Evolutionary conservation across 2,113 vertebrate genomes (phyloP).

Genomic region (Tringa solitaria): DNA sequence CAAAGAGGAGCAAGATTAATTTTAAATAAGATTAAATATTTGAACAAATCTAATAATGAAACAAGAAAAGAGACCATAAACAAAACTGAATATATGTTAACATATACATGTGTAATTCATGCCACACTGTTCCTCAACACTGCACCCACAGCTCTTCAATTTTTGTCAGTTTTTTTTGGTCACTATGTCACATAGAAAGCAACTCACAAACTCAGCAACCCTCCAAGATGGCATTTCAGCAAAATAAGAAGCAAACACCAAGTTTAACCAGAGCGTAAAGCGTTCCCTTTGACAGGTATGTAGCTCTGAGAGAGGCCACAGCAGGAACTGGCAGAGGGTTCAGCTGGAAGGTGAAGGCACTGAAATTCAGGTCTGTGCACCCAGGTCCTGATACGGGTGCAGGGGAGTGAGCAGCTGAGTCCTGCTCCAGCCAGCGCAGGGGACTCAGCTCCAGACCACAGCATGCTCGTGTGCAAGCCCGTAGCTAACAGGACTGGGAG

Average conservation of each 20-base stretch:
- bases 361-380: neutral
- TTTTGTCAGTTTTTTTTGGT: neutral
- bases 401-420: neutral
- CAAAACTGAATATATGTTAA: neutral
- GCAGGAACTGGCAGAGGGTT: neutral
- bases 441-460: neutral
- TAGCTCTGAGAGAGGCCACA: neutral
- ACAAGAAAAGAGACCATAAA: neutral
- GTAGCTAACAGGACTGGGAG: neutral
- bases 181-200: neutral
- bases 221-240: neutral
- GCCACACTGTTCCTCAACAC: neutral
- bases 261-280: neutral
- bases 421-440: fast-evolving
- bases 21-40: neutral
- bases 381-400: fast-evolving
- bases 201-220: neutral
- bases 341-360: neutral
- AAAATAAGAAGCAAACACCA: neutral
- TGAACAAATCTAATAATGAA: neutral
- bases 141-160: neutral
- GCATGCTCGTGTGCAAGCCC: neutral
- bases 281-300: neutral
- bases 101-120: neutral
- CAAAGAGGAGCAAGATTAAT: neutral